Base-by-base conservation (phyloP, 2,797 vertebrate species). In the Fratercula arctica region DNA sequence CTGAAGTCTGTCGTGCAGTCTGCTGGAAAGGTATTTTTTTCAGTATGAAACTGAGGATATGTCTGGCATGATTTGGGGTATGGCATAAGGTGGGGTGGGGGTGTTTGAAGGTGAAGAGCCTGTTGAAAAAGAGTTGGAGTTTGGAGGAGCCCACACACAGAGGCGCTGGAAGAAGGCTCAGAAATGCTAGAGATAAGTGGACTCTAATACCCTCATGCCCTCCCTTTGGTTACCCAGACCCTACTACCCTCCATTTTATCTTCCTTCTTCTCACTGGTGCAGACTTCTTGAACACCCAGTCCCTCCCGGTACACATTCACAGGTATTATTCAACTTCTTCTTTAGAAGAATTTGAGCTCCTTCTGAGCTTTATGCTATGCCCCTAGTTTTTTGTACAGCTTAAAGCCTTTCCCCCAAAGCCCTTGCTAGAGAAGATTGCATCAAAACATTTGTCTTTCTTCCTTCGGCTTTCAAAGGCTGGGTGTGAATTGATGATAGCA, bases 391-490 rank as follows among this genome's bases (percentile, higher is more conserved):
- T 54, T 81, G 4, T 26, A 10, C 31, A 59, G 29, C 61, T 72
- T 81, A 85, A 80, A 80, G 4, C 8, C 12, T 39, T 85, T 91
- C 13, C 39, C 72, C 51, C 56, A 78, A 84, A 90, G 68, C n/a
- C 53, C n/a, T 84, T 3, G 0, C 39, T 90, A 51, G 28, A 88
- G 43, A 77, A 92, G 76, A 81, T 86, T 88, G 56, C 89, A 92
- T 93, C 43, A 81, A 92, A 94, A 93, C 57, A 77, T 95, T 92
- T 84, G 56, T 84, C 57, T 94, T 57, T 37, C 73, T 84, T 85
- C 51, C 56, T 80, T 45, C 78, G 33, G 56, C 76, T 64, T 68
- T 85, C 85, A 75, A 78, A 94, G 20, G 8, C 63, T 86, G 57
- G 14, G 57, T 68, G 45, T 86, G 64, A 94, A 80, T 13, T 94